Evolutionary conservation across 2,797 vertebrate genomes (phyloP), one percentile per base, ranked within the genome.

Genomic region (Cirrhinus mrigala): DNA sequence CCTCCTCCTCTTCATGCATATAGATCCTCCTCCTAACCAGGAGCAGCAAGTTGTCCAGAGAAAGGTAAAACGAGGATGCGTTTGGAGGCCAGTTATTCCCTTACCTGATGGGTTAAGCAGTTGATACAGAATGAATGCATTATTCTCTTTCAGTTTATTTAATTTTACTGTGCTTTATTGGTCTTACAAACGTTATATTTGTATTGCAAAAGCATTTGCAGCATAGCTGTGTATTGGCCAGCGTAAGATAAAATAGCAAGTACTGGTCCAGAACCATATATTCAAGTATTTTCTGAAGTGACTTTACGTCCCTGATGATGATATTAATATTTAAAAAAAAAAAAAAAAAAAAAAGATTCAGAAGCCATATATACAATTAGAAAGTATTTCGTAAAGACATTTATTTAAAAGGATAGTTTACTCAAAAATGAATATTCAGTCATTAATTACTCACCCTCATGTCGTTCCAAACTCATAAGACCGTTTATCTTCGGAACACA

Each of bases 31-130:
- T 52, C 29, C 29, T 27, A 10, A 56, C 15, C 52, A 7, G 83
- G 79, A 79, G 20, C 69, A 3, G 24, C 82, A 48, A 40, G 62
- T 44, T 58, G 20, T 29, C 40, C 37, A 58, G 27, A 70, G 22
- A 12, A 77, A 85, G 82, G 86, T 87, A 87, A 87, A 81, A 60
- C 37, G 20, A 58, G 12, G 37, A 9, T 70, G 5, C 50, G 44
- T 78, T 24, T 75, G 27, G 7, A 86, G 75, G 80, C 76, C 68
- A 64, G 27, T 52, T 73, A 16, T 29, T 73, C 44, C 20, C 29
- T 69, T 56, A 22, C 66, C 20, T n/a, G 15, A 58, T 24, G 24
- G 37, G 4, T n/a, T 54, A 4, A 52, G 12, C 14, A 6, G 54
- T 74, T 58, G 8, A 73, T 44, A 15, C 14, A 48, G 18, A 50